Evolutionary conservation across 1,140 invertebrate genomes (phyloP).

Genomic region (Octopus sinensis): DNA sequence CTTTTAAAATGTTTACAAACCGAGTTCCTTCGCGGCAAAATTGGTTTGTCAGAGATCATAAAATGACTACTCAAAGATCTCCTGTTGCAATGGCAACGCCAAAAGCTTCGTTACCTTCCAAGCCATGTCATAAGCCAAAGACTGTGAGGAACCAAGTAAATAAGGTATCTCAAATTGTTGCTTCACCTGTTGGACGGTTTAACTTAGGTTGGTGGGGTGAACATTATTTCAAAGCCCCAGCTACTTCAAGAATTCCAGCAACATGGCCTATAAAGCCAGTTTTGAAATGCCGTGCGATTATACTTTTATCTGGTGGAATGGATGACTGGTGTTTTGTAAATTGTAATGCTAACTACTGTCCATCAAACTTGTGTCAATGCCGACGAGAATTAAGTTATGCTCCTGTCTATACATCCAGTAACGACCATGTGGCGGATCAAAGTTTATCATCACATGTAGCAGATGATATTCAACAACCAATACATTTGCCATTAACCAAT

Average conservation of each 20-base stretch:
- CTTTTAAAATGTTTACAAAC: no score
- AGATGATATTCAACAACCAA: background rate
- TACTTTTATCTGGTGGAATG: constrained; percentile 30
- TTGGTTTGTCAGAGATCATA: no score
- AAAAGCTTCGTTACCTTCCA: background rate
- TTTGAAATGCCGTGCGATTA: constrained; percentile 22
- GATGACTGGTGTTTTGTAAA: constrained; percentile 36
- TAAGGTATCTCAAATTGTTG: background rate
- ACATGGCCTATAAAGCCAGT: background rate
- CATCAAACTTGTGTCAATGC: constrained; percentile 27
- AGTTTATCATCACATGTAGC: background rate
- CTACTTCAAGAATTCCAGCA: background rate
- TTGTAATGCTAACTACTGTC: constrained; percentile 37
- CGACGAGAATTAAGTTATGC: background rate
- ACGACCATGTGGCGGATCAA: background rate
- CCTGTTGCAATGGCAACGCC: no score
- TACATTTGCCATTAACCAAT: background rate
- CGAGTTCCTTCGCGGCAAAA: no score
- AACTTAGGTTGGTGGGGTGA: constrained; percentile 15
- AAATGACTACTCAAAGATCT: no score
- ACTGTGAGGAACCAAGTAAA: constrained; percentile 8
- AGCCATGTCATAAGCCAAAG: background rate
- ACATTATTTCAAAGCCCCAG: constrained; percentile 15
- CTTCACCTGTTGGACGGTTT: constrained; percentile 10
- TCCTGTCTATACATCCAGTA: background rate